Conservation (phyloP, 2,888 invertebrate species). For the Drosophila kuntzei region DNA sequence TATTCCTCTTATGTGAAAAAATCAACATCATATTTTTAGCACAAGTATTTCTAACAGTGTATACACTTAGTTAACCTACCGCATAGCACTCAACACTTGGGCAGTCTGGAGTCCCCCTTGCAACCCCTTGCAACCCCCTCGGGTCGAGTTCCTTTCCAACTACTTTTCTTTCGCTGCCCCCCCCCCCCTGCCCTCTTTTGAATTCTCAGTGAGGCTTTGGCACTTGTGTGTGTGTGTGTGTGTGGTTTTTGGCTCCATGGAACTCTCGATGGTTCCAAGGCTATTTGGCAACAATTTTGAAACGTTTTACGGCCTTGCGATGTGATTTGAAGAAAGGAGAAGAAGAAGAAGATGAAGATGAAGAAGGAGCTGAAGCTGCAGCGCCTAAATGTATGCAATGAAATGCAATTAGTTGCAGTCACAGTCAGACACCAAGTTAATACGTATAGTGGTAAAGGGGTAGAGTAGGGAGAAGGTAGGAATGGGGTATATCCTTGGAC, state of each 20-base stretch:
- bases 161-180: conserved; percentile 27
- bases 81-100: conserved; percentile 68
- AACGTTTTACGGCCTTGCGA: conserved; percentile 71
- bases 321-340: conserved; percentile 58
- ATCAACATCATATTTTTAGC: background rate
- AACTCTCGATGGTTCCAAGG: conserved; percentile 68
- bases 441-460: too few species aligned
- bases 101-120: conserved; percentile 28
- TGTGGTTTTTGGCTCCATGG: conserved; percentile 47
- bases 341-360: conserved; percentile 7
- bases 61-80: conserved; percentile 47
- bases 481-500: conserved; percentile 14
- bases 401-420: conserved; percentile 77
- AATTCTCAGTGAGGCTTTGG: conserved; percentile 6
- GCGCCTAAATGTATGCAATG: conserved; percentile 76
- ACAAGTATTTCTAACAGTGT: conserved; percentile 36
- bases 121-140: background rate
- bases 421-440: background rate
- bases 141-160: conserved; percentile 20
- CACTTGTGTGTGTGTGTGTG: conserved; percentile 52
- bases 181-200: background rate
- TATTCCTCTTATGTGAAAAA: background rate
- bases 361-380: conserved; percentile 36
- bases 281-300: conserved; percentile 74
- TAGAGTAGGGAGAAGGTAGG: background rate